Base-by-base conservation (phyloP, 2,113 vertebrate species). In the Pachycephala philippinensis region DNA sequence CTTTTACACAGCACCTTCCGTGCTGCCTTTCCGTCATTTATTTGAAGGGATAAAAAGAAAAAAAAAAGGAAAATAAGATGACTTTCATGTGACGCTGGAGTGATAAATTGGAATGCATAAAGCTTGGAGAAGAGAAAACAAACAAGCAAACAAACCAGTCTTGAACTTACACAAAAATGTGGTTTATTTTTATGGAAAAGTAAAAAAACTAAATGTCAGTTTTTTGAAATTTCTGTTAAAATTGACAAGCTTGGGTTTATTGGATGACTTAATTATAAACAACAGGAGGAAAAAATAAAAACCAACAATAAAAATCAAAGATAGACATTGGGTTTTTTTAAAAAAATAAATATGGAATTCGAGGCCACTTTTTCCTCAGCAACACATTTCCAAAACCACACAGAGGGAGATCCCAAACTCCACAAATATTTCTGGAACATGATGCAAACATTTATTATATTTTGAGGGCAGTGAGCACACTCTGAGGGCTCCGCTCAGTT, bases 371-470 rank as follows among this genome's bases (percentile, higher is more conserved):
- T 39, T 49, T 44, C 20, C 33, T 66, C 37, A 40, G 8, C 21
- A 50, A 35, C 10, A 42, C 5, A 14, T 78, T 61, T n/a, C 33
- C 39, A 84, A 15, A 26, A 74, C 4, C 22, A 30, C 14, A 28
- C 8, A 42, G 39, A 65, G 33, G 8, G 13, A 27, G 75, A 71
- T n/a, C 27, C 13, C 27, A 72, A 27, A n/a, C 15, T 39, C 33
- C 47, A 17, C 35, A 66, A 19, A 59, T 37, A 27, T 11, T 70
- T 78, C 30, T 0, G 0, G 40, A 33, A 26, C 1, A 3, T 1
- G 8, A 37, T 47, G 21, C 8, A 24, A 59, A 66, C 1, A 9
- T 37, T 78, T 31, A 35, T 27, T 2, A 0, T 17, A 17, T 39
- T 59, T 13, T 70, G 16, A 35, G 22, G 39, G 12, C 27, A 27